phyloP scores from a whole-genome alignment of 2,113 vertebrate species.

The Limanda limanda region DNA sequence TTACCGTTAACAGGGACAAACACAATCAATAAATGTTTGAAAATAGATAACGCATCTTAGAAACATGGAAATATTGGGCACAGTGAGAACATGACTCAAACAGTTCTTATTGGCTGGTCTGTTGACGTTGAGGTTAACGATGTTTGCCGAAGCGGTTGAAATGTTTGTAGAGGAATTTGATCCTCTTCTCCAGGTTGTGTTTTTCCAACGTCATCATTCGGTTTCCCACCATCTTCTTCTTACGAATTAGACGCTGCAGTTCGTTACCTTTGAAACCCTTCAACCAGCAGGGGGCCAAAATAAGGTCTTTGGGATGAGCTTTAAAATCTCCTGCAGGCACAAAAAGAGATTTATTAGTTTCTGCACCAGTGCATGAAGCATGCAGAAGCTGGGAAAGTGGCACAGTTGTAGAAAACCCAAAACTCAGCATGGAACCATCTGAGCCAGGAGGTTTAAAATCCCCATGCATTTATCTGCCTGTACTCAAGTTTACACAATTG shows the following conservation, averaged over 20 bases:
- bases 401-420: background rate
- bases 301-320: conserved; percentile 89
- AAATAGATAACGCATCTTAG: background rate
- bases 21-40: background rate
- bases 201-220: conserved; percentile 89
- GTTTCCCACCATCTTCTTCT: conserved; percentile 90
- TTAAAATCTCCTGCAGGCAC: conserved; percentile 88
- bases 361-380: background rate
- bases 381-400: background rate
- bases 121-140: conserved; percentile 75
- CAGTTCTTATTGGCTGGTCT: conserved; percentile 21
- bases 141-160: conserved; percentile 91
- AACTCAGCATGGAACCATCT: background rate
- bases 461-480: too few relatives aligned
- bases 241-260: conserved; percentile 89
- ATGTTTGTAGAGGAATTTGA: conserved; percentile 89
- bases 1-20: background rate
- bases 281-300: conserved; percentile 90
- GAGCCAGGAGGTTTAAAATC: background rate
- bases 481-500: too few relatives aligned
- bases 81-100: conserved; percentile 5
- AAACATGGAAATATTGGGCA: conserved; percentile 6
- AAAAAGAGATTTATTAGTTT: background rate
- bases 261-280: conserved; percentile 91
- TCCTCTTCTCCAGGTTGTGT: conserved; percentile 90